Evolutionary conservation across 2,797 vertebrate species (phyloP).

Genomic region (Denticeps clupeoides): DNA sequence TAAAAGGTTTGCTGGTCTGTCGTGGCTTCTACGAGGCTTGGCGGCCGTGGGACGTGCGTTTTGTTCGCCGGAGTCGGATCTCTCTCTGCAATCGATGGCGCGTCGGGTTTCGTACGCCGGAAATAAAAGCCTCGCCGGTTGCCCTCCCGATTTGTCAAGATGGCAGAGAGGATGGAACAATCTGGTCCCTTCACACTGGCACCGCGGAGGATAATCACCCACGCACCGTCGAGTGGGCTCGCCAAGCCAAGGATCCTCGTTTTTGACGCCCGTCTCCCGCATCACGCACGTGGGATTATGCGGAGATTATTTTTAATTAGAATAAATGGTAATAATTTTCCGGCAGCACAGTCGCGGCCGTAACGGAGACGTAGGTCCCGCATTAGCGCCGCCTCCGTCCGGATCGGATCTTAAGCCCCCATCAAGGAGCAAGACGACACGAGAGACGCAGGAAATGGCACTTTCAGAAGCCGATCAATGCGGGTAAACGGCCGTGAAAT

Average conservation of each 20-base stretch:
- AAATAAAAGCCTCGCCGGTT: constrained; percentile 28
- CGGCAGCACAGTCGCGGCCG: not conserved
- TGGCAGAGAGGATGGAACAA: not conserved
- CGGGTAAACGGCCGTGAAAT: too few species aligned
- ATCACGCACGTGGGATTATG: constrained; percentile 13
- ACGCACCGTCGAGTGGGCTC: too few species aligned
- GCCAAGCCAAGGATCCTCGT: too few species aligned
- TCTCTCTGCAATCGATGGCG: constrained; percentile 10
- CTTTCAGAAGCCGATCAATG: too few species aligned
- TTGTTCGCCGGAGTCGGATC: constrained; percentile 10
- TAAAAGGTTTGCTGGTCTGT: not conserved
- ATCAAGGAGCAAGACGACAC: too few species aligned
- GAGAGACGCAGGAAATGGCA: too few species aligned
- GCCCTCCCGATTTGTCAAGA: constrained; percentile 24
- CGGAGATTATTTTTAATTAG: constrained; percentile 14
- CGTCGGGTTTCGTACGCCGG: constrained; percentile 12
- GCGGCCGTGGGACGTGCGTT: not conserved
- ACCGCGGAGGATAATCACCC: too few species aligned
- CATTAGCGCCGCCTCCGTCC: too few species aligned
- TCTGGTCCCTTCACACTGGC: not conserved
- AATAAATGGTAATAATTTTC: constrained; percentile 11
- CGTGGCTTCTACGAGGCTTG: not conserved
- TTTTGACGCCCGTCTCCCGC: not conserved
- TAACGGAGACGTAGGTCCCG: too few species aligned
- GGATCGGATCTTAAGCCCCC: too few species aligned